Evolutionary conservation across 2,888 invertebrate species (phyloP), one percentile per base, ranked within the genome.

Genomic region (Julus scandinavius): DNA sequence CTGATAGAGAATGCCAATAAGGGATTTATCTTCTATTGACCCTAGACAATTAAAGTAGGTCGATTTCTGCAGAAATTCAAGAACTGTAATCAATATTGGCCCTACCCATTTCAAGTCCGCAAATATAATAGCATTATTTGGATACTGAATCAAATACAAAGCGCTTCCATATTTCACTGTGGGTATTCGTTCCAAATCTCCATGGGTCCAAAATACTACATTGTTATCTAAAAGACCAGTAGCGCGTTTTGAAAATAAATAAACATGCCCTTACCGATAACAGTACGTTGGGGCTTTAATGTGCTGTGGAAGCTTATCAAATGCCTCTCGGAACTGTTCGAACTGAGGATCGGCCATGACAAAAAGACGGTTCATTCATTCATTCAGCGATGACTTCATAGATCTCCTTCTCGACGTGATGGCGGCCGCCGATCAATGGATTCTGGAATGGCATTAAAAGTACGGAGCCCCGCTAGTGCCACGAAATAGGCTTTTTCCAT

Each of bases 301-400:
- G 91, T 95, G 95, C 92, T 96, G 96, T 89, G 96, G 95, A 92
- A 96, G 93, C 93, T 95, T 95, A 91, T 97, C 96, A 93, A 96
- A 97, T 92, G 95, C 95, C 91, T 96, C 95, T 91, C 96, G 95
- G 94, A 97, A 97, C 94, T 97, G 96, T 93, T 97, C 97, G 93
- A 96, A 97, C 93, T 97, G 97, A 93, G 95, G 96, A 94, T 97
- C 97, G 91, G 97, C 97, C 97, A 97, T 97, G 90, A 90, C 91
- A 40, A 84, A 41, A 41, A 84, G 40, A 84, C 41, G n/a, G 15
- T 84, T 84, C 40, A 84, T 84, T 84, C 85, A 84, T 84, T 84
- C 84, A 40, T 83, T 83, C 58, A 63, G 63, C 63, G 63, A 63
- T 63, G 63, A 63, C 63, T 63, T 63, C 63, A 63, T n/a, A n/a